phyloP scores from a whole-genome alignment of 1,140 invertebrate species.

The Saccostrea cuccullata region DNA sequence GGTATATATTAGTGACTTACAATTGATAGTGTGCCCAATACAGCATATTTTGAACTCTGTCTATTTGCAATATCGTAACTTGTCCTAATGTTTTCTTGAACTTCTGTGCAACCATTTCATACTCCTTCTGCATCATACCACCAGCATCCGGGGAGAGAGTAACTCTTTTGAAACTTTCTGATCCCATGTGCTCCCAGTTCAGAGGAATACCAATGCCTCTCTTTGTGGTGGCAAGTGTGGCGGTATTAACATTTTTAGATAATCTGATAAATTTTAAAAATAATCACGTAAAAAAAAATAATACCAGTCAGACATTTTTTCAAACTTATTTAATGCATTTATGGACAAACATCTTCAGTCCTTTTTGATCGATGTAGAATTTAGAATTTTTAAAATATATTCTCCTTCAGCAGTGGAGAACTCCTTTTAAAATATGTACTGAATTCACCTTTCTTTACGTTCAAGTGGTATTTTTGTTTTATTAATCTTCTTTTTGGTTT shows the following conservation, averaged over 20 bases:
- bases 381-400: no score
- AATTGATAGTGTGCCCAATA: slow-evolving; percentile 49
- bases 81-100: slow-evolving; percentile 51
- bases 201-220: slow-evolving; percentile 46
- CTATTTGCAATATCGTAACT: slow-evolving; percentile 40
- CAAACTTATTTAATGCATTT: not conserved
- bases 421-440: no score
- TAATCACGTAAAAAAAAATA: not conserved
- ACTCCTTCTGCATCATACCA: slow-evolving; percentile 42
- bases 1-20: slow-evolving; percentile 36
- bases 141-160: not conserved
- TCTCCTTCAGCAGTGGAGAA: no score
- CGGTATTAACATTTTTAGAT: slow-evolving; percentile 27
- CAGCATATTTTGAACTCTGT: slow-evolving; percentile 48
- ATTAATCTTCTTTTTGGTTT: no score
- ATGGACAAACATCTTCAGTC: not conserved
- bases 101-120: slow-evolving; percentile 31
- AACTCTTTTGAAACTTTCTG: not conserved
- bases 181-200: slow-evolving; percentile 40
- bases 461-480: no score
- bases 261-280: slow-evolving; percentile 13
- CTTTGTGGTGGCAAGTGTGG: slow-evolving; percentile 29
- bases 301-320: not conserved
- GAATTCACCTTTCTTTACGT: no score
- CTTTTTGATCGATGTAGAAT: no score